These are phyloP conservation scores for Drosophila melanosoma DNA, from an alignment of 2,888 invertebrate species.

Conservation along the genomic window DNA sequence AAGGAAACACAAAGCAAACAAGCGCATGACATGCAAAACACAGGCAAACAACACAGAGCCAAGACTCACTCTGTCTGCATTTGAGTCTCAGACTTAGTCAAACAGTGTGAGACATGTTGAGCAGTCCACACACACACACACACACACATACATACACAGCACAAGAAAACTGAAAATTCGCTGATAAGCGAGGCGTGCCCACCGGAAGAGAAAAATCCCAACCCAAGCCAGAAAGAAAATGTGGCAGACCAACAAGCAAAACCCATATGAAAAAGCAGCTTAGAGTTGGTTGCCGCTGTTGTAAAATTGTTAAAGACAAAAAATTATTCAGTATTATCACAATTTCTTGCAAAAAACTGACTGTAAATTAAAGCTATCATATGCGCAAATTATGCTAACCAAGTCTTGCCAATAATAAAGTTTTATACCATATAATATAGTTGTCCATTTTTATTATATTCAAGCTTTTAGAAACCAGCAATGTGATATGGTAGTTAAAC, in stretches of 20 bases:
- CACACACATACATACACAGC: neutral
- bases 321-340: neutral
- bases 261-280: slow-evolving; percentile 15
- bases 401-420: neutral
- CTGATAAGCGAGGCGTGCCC: slow-evolving; percentile 73
- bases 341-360: neutral
- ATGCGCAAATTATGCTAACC: neutral
- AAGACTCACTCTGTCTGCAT: slow-evolving; percentile 20
- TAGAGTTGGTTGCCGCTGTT: slow-evolving; percentile 1
- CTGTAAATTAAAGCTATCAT: neutral
- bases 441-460: neutral
- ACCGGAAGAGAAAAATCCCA: slow-evolving; percentile 62
- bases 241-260: slow-evolving; percentile 21
- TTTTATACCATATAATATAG: neutral
- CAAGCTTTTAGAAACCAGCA: neutral
- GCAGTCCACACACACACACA: slow-evolving; percentile 9
- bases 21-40: slow-evolving; percentile 77
- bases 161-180: slow-evolving; percentile 63
- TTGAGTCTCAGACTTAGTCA: slow-evolving; percentile 17
- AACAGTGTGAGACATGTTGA: slow-evolving; percentile 21
- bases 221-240: slow-evolving; percentile 32
- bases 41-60: slow-evolving; percentile 22
- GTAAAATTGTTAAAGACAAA: neutral
- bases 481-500: neutral
- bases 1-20: slow-evolving; percentile 75